phyloP scores from a whole-genome alignment of 2,888 invertebrate genomes.

The Conomelus anceps region DNA sequence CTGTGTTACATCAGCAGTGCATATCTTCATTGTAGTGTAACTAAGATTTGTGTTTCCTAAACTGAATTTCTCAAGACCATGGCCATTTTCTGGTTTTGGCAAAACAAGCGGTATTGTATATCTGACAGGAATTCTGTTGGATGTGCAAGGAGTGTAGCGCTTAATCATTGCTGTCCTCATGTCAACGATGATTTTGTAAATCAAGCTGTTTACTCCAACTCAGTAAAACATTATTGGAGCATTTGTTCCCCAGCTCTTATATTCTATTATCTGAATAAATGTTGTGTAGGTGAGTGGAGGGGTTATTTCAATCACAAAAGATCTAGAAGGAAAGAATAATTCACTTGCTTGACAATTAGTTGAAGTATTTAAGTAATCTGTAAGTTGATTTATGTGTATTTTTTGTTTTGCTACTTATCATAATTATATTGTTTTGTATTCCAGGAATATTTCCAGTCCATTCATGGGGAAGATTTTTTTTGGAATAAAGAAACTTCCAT shows the following conservation, averaged over 20 bases:
- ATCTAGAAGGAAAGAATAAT: slow-evolving; percentile 53
- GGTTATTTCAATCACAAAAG: slow-evolving; percentile 74
- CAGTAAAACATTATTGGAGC: slow-evolving; percentile 11
- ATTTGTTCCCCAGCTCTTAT: slow-evolving; percentile 22
- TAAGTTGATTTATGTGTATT: slow-evolving; percentile 23
- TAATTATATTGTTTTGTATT: slow-evolving; percentile 41
- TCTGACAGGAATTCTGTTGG: background rate
- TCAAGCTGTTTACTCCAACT: slow-evolving; percentile 10
- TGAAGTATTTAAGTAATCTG: slow-evolving; percentile 26
- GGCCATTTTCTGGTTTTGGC: background rate
- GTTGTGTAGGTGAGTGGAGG: slow-evolving; percentile 73
- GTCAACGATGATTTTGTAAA: slow-evolving; percentile 19
- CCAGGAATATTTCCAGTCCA: slow-evolving; percentile 43
- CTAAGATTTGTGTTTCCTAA: background rate
- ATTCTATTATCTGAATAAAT: slow-evolving; percentile 55
- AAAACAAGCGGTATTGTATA: background rate
- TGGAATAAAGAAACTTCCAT: slow-evolving; percentile 43
- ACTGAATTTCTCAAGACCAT: background rate
- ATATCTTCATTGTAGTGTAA: background rate
- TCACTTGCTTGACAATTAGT: slow-evolving; percentile 24
- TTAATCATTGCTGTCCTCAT: background rate
- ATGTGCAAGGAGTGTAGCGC: background rate
- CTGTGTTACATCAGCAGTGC: background rate
- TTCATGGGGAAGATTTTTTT: slow-evolving; percentile 41
- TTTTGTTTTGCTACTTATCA: slow-evolving; percentile 23